phyloP scores from a whole-genome alignment of 2,797 vertebrate genomes.

The Melanotaenia boesemani region DNA sequence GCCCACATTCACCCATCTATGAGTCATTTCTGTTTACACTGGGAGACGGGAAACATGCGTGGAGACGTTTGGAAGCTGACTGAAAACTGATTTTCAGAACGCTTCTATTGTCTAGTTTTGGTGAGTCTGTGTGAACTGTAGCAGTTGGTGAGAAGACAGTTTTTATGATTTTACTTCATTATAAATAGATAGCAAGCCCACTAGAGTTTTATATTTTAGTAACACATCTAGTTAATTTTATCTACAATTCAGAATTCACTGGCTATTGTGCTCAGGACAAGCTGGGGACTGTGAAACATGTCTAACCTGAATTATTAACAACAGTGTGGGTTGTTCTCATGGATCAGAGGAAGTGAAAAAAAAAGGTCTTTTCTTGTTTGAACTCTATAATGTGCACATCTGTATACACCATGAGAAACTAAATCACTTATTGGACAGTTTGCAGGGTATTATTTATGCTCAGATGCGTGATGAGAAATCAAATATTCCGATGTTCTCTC shows the following conservation, averaged over 20 bases:
- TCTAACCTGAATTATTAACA: slow-evolving; percentile 11
- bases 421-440: slow-evolving; percentile 73
- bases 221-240: slow-evolving; percentile 4
- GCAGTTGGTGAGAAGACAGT: too few relatives aligned
- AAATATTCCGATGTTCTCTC: slow-evolving; percentile 79
- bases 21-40: too few relatives aligned
- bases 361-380: neutral
- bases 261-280: neutral
- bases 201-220: too few relatives aligned
- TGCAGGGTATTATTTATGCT: slow-evolving; percentile 71
- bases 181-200: too few relatives aligned
- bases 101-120: too few relatives aligned
- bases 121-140: too few relatives aligned
- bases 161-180: too few relatives aligned
- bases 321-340: slow-evolving; percentile 5
- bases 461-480: slow-evolving; percentile 74
- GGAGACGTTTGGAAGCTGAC: too few relatives aligned
- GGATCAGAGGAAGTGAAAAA: slow-evolving; percentile 15
- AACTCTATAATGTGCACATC: slow-evolving; percentile 13
- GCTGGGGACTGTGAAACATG: neutral
- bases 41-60: too few relatives aligned
- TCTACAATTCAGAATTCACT: neutral
- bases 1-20: too few relatives aligned
- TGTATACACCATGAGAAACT: slow-evolving; percentile 2
- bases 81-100: too few relatives aligned